Evolutionary conservation across 2,797 vertebrate species (phyloP), one percentile per base, ranked within the genome.

Genomic region (Catharus ustulatus): DNA sequence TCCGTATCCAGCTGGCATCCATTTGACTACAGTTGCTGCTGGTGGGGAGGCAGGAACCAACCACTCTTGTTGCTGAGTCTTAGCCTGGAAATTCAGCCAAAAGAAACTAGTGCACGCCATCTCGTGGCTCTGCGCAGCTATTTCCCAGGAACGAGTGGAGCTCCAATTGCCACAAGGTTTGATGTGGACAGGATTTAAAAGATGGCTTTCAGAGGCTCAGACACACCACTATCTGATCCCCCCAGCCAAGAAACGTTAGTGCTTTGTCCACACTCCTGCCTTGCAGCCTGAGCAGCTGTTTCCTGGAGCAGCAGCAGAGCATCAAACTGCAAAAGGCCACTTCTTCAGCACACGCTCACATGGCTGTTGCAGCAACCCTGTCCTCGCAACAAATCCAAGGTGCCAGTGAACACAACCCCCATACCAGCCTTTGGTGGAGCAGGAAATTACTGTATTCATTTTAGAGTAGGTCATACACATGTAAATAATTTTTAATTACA

Each of bases 61-160:
- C 48, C 79, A 4, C 46, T 36, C 64, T 52, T 17, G 5, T 3
- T 9, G 46, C 74, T 13, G 64, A 55, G 20, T 38, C 38, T 11
- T 2, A 11, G 0, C 16, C 76, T 8, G 30, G 5, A 6, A 61
- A 20, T 22, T 27, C 54, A 30, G 63, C 82, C 18, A 36, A 74
- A 23, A 32, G 29, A 59, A 59, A 75, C 45, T 1, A 18, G 36
- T 7, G 89, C 81, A 8, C 77, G 84, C 97, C 96, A 76, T 43
- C 97, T 94, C 12, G 95, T 90, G 96, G 96, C 74, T 32, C 46
- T 6, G 61, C 8, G 1, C 26, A 8, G 73, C 49, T 58, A 80
- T 5, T 52, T 30, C 64, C 38, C 4, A 3, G 30, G 36, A 73
- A 42, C 11, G 4, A 45, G 15, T 0, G 40, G 54, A 6, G 46